phyloP scores from a whole-genome alignment of 2,888 invertebrate species.

The Minunthozetes semirufus region DNA sequence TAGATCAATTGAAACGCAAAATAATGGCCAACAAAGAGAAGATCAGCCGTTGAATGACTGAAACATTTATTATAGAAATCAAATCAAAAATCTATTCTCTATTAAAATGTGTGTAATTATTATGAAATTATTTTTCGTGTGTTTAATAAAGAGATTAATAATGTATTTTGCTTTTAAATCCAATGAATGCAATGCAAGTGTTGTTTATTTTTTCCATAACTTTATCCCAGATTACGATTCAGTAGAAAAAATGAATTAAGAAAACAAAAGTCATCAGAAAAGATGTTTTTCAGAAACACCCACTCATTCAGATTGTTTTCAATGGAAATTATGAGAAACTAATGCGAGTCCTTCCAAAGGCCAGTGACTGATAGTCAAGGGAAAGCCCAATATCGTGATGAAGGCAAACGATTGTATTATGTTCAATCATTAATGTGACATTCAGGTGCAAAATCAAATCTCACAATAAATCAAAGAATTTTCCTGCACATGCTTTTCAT shows the following conservation, averaged over 20 bases:
- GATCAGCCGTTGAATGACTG: background rate
- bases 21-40: background rate
- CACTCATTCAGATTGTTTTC: background rate
- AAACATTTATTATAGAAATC: background rate
- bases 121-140: background rate
- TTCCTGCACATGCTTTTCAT: background rate
- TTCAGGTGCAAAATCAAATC: too few species aligned
- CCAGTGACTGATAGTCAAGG: background rate
- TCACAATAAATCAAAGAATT: background rate
- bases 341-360: background rate
- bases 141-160: slow-evolving; percentile 8
- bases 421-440: too few species aligned
- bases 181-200: background rate
- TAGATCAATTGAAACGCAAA: background rate
- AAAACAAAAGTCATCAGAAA: background rate
- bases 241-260: background rate
- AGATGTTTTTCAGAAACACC: background rate
- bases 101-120: background rate
- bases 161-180: background rate
- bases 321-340: background rate
- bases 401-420: too few species aligned
- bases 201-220: background rate
- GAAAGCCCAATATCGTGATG: background rate
- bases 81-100: background rate
- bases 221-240: background rate